phyloP scores from a whole-genome alignment of 1,140 invertebrate genomes.

The Hylyphantes graminicola region DNA sequence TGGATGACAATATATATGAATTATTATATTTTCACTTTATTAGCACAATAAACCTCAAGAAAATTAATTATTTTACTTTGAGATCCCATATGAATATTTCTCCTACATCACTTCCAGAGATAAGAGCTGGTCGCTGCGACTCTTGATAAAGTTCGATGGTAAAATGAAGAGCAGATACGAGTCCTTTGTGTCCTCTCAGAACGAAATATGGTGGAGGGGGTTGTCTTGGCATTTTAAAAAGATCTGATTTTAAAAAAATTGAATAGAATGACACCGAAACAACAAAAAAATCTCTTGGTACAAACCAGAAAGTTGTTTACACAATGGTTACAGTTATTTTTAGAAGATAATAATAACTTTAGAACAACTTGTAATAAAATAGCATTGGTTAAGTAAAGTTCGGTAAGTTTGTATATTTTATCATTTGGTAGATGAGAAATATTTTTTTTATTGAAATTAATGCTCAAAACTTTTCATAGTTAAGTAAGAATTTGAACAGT shows the following conservation, averaged over 20 bases:
- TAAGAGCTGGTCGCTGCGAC: neutral
- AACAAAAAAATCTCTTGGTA: too few relatives aligned
- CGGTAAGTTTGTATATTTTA: neutral
- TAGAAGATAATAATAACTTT: too few relatives aligned
- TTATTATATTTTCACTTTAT: too few relatives aligned
- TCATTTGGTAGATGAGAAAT: neutral
- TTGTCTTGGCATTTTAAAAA: slow-evolving; percentile 22
- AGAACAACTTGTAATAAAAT: too few relatives aligned
- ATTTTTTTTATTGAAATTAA: neutral
- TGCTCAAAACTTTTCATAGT: neutral
- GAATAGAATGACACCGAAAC: too few relatives aligned
- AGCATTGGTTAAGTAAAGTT: too few relatives aligned
- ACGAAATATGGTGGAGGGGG: slow-evolving; percentile 52
- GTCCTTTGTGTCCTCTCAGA: slow-evolving; percentile 40
- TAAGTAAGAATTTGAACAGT: neutral
- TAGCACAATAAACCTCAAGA: too few relatives aligned
- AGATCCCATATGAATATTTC: slow-evolving; percentile 59
- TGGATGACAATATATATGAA: too few relatives aligned
- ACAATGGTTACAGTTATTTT: too few relatives aligned
- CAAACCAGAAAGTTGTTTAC: too few relatives aligned
- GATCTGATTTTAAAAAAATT: too few relatives aligned
- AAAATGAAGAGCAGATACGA: slow-evolving; percentile 42
- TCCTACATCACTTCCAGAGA: slow-evolving; percentile 55
- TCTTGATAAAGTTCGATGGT: neutral
- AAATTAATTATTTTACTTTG: slow-evolving; percentile 24